Conservation (phyloP, 2,113 vertebrate genomes). For the Uropsilus gracilis region DNA sequence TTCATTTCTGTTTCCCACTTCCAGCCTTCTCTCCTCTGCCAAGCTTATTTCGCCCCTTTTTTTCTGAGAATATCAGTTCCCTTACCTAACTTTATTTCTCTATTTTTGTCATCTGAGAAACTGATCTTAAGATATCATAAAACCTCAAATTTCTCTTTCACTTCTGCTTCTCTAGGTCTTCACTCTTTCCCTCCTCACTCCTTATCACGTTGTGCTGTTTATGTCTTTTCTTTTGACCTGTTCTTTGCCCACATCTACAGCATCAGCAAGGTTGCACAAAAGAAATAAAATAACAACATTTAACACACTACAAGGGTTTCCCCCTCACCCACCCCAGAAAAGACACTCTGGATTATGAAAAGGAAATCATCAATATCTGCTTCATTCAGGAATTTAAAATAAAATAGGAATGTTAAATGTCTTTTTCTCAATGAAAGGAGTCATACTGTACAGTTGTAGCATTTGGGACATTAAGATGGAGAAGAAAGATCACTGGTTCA, state of each 20-base stretch:
- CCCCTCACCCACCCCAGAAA: too few relatives aligned
- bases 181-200: not conserved
- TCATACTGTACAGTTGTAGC: not conserved
- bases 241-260: not conserved
- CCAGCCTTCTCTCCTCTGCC: not conserved
- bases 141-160: not conserved
- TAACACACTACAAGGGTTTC: not conserved
- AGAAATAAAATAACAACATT: not conserved
- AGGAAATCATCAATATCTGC: too few relatives aligned
- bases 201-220: not conserved
- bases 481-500: not conserved
- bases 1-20: not conserved
- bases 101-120: not conserved
- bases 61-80: not conserved
- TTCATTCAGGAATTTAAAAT: not conserved
- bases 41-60: not conserved
- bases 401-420: not conserved
- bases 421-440: not conserved
- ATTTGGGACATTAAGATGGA: slow-evolving; percentile 15
- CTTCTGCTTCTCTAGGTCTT: not conserved
- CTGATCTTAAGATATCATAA: not conserved
- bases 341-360: too few relatives aligned
- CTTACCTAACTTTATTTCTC: accelerated
- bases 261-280: not conserved
- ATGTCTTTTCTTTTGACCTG: not conserved